Evolutionary conservation across 1,140 invertebrate genomes (phyloP), one percentile per base, ranked within the genome.

Genomic region (Drosophila suzukii): DNA sequence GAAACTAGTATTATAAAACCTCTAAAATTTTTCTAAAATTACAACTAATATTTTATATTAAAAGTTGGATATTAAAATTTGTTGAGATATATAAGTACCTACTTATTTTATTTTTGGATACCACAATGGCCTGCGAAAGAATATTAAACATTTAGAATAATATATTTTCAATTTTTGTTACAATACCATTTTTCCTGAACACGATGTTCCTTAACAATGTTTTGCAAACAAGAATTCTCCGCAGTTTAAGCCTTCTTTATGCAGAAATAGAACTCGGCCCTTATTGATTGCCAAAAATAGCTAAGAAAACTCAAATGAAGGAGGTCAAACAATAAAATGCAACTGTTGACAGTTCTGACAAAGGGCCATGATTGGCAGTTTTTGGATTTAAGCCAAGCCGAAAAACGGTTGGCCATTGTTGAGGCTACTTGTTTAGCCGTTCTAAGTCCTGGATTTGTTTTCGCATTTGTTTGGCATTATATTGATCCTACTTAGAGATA

Each of bases 301-400:
- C 39, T 24, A 53, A 15, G 30, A 38, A 63, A 46, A 78, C 43
- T 58, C 20, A 53, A 59, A 46, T 65, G 50, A 72, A 60, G 68
- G 43, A 73, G 75, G 76, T 78, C 68, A 78, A 56, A 59, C 49
- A 57, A 66, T 75, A 15, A 41, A 75, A 58, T 58, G 36, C 57
- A 62, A 65, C 59, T 59, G 78, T 71, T 71, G 78, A 76, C 72
- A 81, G 56, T 59, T 72, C 38, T 50, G 53, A 81, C 59, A 81
- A 81, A 75, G 53, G 43, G 20, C 27, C 32, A 66, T 47, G 74
- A 72, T 72, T 59, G 78, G 72, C 72, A 63, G 67, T 32, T 71
- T 54, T 58, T 41, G 51, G 44, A 27, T 27, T 36, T 70, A 44
- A 53, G 44, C 65, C 30, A 43, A 44, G 51, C 24, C 43, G 38